These are phyloP conservation scores for Leptinotarsa haldemani DNA, from an alignment of 2,888 invertebrate genomes.

Conservation along the genomic window DNA sequence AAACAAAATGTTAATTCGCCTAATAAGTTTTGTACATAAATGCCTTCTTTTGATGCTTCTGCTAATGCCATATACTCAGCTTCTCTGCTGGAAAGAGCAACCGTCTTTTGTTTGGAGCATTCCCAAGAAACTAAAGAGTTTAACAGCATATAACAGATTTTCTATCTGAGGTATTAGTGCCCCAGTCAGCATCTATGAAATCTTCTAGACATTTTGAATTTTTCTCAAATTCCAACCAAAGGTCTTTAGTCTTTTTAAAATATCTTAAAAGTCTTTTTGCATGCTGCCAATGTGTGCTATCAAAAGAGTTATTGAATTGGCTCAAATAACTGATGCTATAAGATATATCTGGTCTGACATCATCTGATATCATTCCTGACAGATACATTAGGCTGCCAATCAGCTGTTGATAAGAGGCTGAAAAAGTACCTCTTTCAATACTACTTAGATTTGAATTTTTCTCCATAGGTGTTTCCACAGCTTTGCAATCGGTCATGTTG, in stretches of 20 bases:
- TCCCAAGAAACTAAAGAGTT: too few relatives aligned
- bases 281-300: constrained; percentile 5
- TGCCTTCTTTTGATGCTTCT: too few relatives aligned
- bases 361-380: background rate
- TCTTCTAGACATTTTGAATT: constrained; percentile 5
- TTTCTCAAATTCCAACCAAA: background rate
- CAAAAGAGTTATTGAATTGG: constrained; percentile 3
- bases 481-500: constrained; percentile 11
- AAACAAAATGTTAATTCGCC: too few relatives aligned
- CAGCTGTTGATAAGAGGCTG: background rate
- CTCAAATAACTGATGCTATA: constrained; percentile 8
- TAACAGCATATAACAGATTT: background rate
- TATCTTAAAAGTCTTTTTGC: constrained; percentile 9
- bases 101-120: too few relatives aligned
- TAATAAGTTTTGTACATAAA: too few relatives aligned
- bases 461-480: constrained; percentile 8
- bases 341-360: background rate
- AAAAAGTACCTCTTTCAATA: background rate
- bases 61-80: too few relatives aligned
- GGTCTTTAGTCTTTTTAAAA: background rate
- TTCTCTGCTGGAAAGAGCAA: too few relatives aligned
- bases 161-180: background rate
- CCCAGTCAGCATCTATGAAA: constrained; percentile 16
- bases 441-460: constrained; percentile 16
- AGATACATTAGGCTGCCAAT: background rate